A percentile compares a stretch with the other conserved stretches of the same genome.
Conservation (phyloP, 1,140 invertebrate species). For the Chrysomallon squamiferum region DNA sequence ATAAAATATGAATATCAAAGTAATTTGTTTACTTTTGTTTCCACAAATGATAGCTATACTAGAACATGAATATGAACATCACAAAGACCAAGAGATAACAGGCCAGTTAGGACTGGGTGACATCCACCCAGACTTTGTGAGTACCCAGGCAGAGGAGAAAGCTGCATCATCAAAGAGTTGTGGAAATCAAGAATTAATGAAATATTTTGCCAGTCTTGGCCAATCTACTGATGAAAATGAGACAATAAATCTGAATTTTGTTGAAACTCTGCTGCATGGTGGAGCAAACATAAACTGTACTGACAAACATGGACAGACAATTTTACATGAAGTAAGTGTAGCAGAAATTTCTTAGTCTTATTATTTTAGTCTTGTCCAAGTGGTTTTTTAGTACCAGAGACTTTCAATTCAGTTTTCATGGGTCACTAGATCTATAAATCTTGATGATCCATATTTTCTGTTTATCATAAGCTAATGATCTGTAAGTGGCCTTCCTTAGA, state of each 20-base stretch:
- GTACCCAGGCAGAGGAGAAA: constrained; percentile 9
- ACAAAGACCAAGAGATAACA: constrained; percentile 6
- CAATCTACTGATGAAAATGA: constrained; percentile 37
- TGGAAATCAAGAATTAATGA: constrained; percentile 45
- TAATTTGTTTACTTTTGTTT: neutral
- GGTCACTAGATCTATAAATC: neutral
- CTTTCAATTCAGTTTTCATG: neutral
- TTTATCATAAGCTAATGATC: neutral
- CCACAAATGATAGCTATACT: neutral
- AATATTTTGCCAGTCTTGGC: constrained; percentile 57
- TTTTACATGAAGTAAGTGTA: constrained; percentile 44
- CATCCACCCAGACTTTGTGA: constrained; percentile 36
- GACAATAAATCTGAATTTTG: constrained; percentile 53
- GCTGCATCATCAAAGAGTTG: neutral
- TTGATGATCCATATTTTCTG: neutral
- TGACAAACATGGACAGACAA: constrained; percentile 52
- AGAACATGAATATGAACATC: neutral
- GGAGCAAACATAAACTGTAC: constrained; percentile 48
- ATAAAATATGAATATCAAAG: neutral
- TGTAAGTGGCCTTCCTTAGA: neutral
- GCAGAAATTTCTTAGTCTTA: neutral
- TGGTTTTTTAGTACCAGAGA: neutral
- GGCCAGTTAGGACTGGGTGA: constrained; percentile 41
- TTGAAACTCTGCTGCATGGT: constrained; percentile 42
- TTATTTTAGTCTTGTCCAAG: neutral